phyloP scores from a whole-genome alignment of 2,888 invertebrate species.

The Psylliodes chrysocephalus region DNA sequence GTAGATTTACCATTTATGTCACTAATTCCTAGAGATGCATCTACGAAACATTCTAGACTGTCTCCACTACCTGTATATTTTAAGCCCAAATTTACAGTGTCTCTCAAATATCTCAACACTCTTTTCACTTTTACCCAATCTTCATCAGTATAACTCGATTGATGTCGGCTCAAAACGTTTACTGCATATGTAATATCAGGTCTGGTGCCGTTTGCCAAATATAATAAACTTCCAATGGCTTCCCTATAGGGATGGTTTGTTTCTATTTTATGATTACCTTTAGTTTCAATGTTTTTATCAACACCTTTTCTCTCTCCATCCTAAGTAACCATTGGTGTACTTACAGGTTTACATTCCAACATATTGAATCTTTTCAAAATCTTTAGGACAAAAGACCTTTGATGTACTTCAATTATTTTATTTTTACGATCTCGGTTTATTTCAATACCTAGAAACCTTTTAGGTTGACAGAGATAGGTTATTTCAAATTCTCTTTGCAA shows the following conservation, averaged over 20 bases:
- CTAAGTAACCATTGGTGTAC: conserved; percentile 38
- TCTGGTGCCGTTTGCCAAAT: conserved; percentile 38
- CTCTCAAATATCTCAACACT: conserved; percentile 23
- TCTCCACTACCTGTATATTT: conserved; percentile 8
- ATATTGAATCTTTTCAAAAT: no score
- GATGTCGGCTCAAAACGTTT: conserved; percentile 16
- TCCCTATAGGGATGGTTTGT: conserved; percentile 36
- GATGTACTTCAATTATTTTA: no score
- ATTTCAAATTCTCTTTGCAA: conserved; percentile 16
- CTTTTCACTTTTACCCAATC: conserved; percentile 25
- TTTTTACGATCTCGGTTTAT: conserved; percentile 3
- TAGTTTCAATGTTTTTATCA: not conserved
- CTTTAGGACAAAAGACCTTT: no score
- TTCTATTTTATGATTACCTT: not conserved
- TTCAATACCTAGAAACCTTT: not conserved
- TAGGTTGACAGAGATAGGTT: conserved; percentile 6
- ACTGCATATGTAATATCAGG: conserved; percentile 37
- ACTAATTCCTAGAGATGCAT: no score
- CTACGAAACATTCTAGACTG: conserved; percentile 39
- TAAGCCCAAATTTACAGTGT: conserved; percentile 21
- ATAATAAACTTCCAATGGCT: conserved; percentile 45
- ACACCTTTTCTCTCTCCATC: not conserved
- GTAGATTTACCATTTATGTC: no score
- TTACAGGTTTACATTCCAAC: conserved; percentile 8
- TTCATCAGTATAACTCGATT: conserved; percentile 11